Conservation (phyloP, 2,113 vertebrate genomes). For the Oreochromis spilurus region DNA sequence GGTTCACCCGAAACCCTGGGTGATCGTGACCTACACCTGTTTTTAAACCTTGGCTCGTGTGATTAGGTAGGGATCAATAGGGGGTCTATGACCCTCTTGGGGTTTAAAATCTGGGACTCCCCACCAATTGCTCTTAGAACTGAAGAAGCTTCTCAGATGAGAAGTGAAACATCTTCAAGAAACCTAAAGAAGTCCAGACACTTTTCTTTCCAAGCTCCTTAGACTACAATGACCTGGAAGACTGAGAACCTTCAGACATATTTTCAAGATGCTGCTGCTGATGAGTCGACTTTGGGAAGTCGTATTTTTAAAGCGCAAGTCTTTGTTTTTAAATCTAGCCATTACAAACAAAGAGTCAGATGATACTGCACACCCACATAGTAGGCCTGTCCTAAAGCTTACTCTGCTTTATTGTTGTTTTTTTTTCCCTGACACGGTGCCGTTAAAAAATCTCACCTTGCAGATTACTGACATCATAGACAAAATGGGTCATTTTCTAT, state of each 20-base stretch:
- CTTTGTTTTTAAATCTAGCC: neutral
- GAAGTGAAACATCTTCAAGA: neutral
- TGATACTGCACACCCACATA: neutral
- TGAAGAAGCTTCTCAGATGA: neutral
- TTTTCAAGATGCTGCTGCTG: neutral
- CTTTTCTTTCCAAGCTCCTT: neutral
- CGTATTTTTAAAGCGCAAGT: neutral
- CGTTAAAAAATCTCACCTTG: neutral
- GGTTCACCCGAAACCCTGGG: neutral
- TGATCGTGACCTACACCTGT: neutral
- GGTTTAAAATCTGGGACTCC: neutral
- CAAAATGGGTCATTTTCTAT: neutral
- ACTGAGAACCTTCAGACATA: neutral
- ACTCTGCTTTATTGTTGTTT: neutral
- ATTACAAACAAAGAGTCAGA: neutral
- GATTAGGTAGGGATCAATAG: neutral
- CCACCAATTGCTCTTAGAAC: neutral
- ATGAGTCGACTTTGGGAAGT: neutral
- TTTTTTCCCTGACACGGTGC: rapidly evolving
- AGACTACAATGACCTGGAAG: neutral
- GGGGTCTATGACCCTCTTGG: neutral
- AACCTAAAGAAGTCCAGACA: neutral
- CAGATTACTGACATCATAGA: neutral
- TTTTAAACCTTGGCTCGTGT: neutral
- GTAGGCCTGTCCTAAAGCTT: neutral